These are phyloP conservation scores for Labroides dimidiatus DNA, from an alignment of 2,797 vertebrate species.

Conservation along the genomic window DNA sequence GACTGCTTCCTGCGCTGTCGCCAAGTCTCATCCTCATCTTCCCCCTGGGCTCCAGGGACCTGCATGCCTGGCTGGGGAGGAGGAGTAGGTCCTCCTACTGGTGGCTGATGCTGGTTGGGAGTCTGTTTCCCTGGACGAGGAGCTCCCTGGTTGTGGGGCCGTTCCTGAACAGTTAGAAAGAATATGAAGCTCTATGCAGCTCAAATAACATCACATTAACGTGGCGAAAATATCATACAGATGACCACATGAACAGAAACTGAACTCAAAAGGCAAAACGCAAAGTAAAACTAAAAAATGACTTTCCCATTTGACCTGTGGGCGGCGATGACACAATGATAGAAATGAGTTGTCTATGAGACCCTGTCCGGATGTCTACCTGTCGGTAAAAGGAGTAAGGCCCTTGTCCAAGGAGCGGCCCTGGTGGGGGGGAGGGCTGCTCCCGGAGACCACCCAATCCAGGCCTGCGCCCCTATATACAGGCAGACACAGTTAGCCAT, in stretches of 20 bases:
- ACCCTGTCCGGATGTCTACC: constrained; percentile 78
- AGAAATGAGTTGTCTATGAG: constrained; percentile 64
- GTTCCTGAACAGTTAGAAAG: constrained; percentile 73
- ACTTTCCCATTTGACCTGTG: constrained; percentile 28
- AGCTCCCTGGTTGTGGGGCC: constrained; percentile 74
- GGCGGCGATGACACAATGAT: constrained; percentile 61
- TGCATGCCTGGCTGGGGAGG: constrained; percentile 66
- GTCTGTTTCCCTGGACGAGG: constrained; percentile 68
- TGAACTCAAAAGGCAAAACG: constrained; percentile 35
- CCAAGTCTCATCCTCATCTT: constrained; percentile 96
- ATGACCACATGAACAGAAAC: constrained; percentile 40
- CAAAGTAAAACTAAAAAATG: constrained; percentile 57
- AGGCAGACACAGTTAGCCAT: constrained; percentile 76
- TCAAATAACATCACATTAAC: constrained; percentile 4
- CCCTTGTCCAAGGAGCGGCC: constrained; percentile 83
- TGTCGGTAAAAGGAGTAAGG: constrained; percentile 84
- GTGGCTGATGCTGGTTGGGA: constrained; percentile 67
- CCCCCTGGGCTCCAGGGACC: constrained; percentile 72
- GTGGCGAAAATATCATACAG: constrained; percentile 12
- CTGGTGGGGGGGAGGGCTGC: constrained; percentile 84
- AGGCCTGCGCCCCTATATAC: constrained; percentile 86
- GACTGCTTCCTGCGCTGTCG: constrained; percentile 94
- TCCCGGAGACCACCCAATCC: constrained; percentile 83
- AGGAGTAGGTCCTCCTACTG: constrained; percentile 67
- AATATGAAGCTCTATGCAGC: not conserved